Percentiles rank a stretch among this genome's conserved stretches.
Evolutionary conservation across 2,797 vertebrate species (phyloP).

Genomic region (Gila robusta): DNA sequence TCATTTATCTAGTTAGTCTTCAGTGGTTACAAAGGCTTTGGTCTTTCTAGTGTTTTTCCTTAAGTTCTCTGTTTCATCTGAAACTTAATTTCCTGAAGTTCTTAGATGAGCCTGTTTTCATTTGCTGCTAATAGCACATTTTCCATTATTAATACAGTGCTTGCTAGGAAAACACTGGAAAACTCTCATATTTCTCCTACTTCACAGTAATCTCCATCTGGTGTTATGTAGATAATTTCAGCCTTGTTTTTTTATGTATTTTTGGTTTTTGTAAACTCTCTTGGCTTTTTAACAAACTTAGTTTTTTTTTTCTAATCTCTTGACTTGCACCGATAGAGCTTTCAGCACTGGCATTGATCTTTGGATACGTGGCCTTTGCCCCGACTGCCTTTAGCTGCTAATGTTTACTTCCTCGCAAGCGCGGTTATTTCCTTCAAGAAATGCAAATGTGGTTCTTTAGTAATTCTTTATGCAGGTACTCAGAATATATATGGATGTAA

Average conservation of each 20-base stretch:
- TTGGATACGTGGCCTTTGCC: background rate
- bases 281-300: background rate
- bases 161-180: slow-evolving; percentile 3
- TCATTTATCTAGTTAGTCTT: background rate
- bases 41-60: background rate
- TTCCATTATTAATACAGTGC: slow-evolving; percentile 4
- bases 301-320: background rate
- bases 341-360: background rate
- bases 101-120: background rate
- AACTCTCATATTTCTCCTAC: background rate
- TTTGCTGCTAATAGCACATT: slow-evolving; percentile 6
- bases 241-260: slow-evolving; percentile 1
- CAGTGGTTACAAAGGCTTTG: background rate
- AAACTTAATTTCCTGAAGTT: background rate
- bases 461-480: slow-evolving; percentile 26
- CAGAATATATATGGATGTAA: slow-evolving; percentile 50
- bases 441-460: slow-evolving; percentile 18
- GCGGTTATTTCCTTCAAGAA: slow-evolving; percentile 5
- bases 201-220: background rate
- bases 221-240: background rate
- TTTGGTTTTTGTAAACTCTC: background rate
- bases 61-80: background rate
- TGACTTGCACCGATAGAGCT: background rate
- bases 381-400: background rate
- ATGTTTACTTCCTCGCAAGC: background rate